Conservation (phyloP, 2,797 vertebrate species). For the Lemur catta region DNA sequence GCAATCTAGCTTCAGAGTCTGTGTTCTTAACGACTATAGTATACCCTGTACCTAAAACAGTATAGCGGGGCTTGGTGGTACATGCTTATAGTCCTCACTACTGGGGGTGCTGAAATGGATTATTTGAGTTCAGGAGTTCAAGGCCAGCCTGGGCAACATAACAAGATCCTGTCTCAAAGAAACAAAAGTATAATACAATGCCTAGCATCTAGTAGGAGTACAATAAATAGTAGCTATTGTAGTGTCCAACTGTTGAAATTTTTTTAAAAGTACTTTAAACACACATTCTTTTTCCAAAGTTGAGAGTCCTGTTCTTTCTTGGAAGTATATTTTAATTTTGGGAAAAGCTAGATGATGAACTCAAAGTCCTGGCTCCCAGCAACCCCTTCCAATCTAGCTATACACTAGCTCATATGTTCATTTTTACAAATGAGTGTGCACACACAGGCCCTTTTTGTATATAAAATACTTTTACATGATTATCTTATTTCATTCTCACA, state of each 20-base stretch:
- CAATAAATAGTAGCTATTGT: background rate
- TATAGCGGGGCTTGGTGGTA: background rate
- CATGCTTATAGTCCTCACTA: background rate
- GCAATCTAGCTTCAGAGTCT: background rate
- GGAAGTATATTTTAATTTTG: slow-evolving; percentile 16
- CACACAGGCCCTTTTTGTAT: background rate
- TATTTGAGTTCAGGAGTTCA: background rate
- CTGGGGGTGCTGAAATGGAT: background rate
- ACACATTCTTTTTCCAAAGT: slow-evolving; percentile 10
- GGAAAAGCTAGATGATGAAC: slow-evolving; percentile 24
- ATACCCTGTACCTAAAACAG: background rate
- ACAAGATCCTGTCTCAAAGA: background rate
- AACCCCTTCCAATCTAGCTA: background rate
- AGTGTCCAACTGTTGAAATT: background rate
- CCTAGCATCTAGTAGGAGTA: background rate
- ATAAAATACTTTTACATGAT: background rate
- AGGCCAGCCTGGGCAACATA: background rate
- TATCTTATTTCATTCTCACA: background rate
- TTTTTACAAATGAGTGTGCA: background rate
- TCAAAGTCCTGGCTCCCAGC: background rate
- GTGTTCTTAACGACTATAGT: background rate
- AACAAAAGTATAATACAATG: background rate
- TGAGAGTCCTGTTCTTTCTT: background rate
- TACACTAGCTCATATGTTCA: background rate
- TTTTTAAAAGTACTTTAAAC: slow-evolving; percentile 5